phyloP scores from a whole-genome alignment of 2,797 vertebrate species.

The Agapornis canus region DNA sequence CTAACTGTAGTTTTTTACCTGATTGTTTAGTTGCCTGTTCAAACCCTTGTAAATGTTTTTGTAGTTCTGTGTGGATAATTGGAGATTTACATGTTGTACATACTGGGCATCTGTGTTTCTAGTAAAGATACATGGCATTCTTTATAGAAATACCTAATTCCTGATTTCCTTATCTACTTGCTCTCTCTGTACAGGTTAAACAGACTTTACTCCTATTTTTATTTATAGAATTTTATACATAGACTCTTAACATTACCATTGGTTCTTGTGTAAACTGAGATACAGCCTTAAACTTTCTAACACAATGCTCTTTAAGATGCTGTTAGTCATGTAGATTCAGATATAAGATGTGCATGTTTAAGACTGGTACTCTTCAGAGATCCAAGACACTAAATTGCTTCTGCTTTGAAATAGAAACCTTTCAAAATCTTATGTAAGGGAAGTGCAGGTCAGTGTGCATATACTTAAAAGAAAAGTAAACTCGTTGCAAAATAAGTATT shows the following conservation, averaged over 20 bases:
- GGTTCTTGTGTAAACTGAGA: neutral
- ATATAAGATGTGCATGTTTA: neutral
- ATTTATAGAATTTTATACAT: constrained; percentile 42
- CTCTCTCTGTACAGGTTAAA: constrained; percentile 45
- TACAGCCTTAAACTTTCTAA: constrained; percentile 60
- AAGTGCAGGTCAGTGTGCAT: neutral
- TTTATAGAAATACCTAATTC: constrained; percentile 70
- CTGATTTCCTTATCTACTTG: constrained; percentile 64
- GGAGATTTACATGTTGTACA: constrained; percentile 71
- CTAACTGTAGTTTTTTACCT: constrained; percentile 51
- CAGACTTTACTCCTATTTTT: constrained; percentile 26
- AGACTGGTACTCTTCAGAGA: neutral
- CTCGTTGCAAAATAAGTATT: constrained; percentile 44
- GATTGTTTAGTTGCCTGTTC: constrained; percentile 68
- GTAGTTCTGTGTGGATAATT: constrained; percentile 66
- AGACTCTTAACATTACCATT: neutral
- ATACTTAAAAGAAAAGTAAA: neutral
- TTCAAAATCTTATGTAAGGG: neutral
- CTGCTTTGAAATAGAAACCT: neutral
- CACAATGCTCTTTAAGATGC: neutral
- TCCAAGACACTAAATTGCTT: neutral
- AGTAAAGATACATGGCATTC: constrained; percentile 72
- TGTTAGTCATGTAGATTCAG: neutral
- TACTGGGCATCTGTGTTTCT: constrained; percentile 70
- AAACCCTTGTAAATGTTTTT: constrained; percentile 71